These are phyloP conservation scores for Sipha maydis DNA, from an alignment of 2,888 invertebrate species.

Conservation along the genomic window DNA sequence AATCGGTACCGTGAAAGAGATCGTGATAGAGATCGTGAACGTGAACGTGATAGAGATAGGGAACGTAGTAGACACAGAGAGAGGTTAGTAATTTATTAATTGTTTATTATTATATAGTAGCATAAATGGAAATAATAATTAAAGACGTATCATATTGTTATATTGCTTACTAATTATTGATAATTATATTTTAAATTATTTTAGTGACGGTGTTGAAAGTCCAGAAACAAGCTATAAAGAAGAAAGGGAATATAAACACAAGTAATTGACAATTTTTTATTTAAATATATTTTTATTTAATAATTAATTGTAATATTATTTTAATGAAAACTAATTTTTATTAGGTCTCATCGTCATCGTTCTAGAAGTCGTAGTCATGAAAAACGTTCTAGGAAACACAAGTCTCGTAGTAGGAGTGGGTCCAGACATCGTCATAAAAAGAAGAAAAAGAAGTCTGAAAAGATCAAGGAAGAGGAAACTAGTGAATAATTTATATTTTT, in stretches of 20 bases:
- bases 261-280: conserved; percentile 27
- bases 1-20: conserved; percentile 64
- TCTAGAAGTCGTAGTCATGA: conserved; percentile 65
- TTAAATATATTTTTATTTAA: background rate
- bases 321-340: conserved; percentile 15
- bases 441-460: conserved; percentile 66
- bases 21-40: conserved; percentile 64
- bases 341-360: conserved; percentile 65
- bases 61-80: conserved; percentile 63
- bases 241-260: conserved; percentile 58
- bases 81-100: no score
- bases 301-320: background rate
- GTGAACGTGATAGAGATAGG: conserved; percentile 65
- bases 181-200: background rate
- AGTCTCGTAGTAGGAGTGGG: conserved; percentile 65
- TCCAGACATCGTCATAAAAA: conserved; percentile 66
- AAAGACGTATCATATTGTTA: background rate
- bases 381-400: conserved; percentile 65
- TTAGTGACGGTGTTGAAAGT: conserved; percentile 56
- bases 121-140: background rate
- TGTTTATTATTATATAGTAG: no score
- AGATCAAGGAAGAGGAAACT: conserved; percentile 57
- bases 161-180: background rate
- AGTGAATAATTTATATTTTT: conserved; percentile 54
- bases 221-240: conserved; percentile 60